phyloP scores from a whole-genome alignment of 2,113 vertebrate species.

The Paratilapia polleni region DNA sequence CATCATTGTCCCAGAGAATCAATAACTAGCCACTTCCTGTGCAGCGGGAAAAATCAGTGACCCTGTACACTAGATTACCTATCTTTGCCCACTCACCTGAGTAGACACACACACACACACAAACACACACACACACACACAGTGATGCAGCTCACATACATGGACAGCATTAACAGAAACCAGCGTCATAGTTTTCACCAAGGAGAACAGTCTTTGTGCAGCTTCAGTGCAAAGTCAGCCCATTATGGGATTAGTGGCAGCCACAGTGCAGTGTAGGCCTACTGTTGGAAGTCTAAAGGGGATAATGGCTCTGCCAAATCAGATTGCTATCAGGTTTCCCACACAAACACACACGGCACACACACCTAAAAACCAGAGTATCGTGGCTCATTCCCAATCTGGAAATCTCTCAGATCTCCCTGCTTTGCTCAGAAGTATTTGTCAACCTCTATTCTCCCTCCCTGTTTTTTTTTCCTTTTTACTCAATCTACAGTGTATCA shows the following conservation, averaged over 20 bases:
- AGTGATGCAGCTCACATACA: conserved; percentile 37
- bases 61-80: conserved; percentile 77
- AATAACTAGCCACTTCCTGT: conserved; percentile 79
- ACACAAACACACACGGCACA: conserved; percentile 38
- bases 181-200: conserved; percentile 54
- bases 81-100: conserved; percentile 74
- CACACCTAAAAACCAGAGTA: conserved; percentile 31
- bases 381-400: conserved; percentile 31
- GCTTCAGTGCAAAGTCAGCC: conserved; percentile 69
- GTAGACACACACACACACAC: conserved; percentile 38
- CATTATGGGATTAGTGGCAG: conserved; percentile 72
- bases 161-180: conserved; percentile 49
- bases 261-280: conserved; percentile 41
- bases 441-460: neutral
- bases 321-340: conserved; percentile 69
- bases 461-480: neutral
- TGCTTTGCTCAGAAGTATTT: conserved; percentile 33
- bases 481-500: neutral
- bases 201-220: conserved; percentile 55
- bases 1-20: conserved; percentile 79
- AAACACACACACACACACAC: conserved; percentile 32
- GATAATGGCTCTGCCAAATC: conserved; percentile 68
- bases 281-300: conserved; percentile 60
- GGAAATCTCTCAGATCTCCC: conserved; percentile 42
- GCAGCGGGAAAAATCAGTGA: conserved; percentile 73